Percentiles rank a stretch among this genome's conserved stretches.
These are phyloP conservation scores for Rousettus madagascariensis DNA, from an alignment of 2,797 vertebrate species.

Conservation along the genomic window DNA sequence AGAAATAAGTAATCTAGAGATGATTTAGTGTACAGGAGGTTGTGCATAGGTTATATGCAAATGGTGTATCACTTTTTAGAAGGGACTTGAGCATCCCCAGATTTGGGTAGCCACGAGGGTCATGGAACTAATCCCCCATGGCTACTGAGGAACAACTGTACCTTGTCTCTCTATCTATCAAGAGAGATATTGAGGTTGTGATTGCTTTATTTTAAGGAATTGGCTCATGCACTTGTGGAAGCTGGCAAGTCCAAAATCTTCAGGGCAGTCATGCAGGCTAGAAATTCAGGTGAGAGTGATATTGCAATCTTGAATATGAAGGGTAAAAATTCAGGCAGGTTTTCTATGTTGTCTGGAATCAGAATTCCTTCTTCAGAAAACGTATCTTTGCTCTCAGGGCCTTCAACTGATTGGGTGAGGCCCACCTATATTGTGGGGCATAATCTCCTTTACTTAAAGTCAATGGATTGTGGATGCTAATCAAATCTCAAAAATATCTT, in stretches of 20 bases:
- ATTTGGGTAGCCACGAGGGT: background rate
- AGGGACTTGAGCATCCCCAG: background rate
- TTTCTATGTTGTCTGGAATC: background rate
- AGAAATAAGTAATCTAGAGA: background rate
- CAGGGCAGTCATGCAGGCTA: no score
- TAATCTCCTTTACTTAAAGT: background rate
- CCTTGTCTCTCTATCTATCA: background rate
- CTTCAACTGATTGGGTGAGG: background rate
- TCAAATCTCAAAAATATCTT: background rate
- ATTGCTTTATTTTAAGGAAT: background rate
- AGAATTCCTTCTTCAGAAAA: background rate
- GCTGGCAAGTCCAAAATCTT: background rate
- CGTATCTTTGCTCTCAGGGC: background rate
- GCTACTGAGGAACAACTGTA: background rate
- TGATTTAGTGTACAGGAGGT: background rate
- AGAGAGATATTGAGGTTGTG: background rate
- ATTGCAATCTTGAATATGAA: background rate
- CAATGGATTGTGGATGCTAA: background rate
- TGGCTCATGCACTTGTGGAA: background rate
- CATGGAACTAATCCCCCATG: background rate
- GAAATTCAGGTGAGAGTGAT: background rate
- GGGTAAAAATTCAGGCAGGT: background rate
- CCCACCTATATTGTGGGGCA: background rate
- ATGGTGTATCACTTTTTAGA: background rate
- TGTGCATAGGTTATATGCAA: background rate